Percentiles rank a stretch among this genome's conserved stretches.
Evolutionary conservation across 2,797 vertebrate genomes (phyloP).

Genomic region (Hylomyscus alleni): DNA sequence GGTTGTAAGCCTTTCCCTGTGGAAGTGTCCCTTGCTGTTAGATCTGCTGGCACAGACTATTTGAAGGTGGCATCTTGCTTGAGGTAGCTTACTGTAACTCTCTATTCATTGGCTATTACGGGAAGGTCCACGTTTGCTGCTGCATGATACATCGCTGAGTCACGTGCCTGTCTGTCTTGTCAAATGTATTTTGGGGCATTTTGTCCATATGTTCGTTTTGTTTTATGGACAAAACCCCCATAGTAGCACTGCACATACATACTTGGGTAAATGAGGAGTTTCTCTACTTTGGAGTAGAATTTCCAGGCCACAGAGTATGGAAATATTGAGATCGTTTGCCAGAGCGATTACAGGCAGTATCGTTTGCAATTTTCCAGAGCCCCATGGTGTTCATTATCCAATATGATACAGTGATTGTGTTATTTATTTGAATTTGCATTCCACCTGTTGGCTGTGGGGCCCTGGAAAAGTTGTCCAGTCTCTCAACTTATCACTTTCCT

Average conservation of each 20-base stretch:
- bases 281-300: not conserved
- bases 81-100: not conserved
- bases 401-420: not conserved
- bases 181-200: not conserved
- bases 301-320: not conserved
- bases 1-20: not conserved
- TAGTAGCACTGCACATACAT: not conserved
- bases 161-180: not conserved
- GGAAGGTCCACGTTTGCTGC: not conserved
- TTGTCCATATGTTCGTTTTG: not conserved
- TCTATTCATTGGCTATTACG: not conserved
- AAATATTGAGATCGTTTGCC: not conserved
- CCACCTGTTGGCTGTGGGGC: not conserved
- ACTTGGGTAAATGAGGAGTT: not conserved
- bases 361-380: not conserved
- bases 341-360: not conserved
- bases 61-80: not conserved
- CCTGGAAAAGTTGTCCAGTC: not conserved
- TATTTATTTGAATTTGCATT: not conserved
- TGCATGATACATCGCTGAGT: too few species aligned
- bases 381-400: not conserved
- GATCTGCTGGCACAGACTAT: not conserved
- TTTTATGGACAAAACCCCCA: not conserved
- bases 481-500: conserved; percentile 6
- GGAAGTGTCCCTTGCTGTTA: not conserved